Evolutionary conservation across 92 coral and sea anemone species (phyloP).

Genomic region (Phenganax stokvisi): DNA sequence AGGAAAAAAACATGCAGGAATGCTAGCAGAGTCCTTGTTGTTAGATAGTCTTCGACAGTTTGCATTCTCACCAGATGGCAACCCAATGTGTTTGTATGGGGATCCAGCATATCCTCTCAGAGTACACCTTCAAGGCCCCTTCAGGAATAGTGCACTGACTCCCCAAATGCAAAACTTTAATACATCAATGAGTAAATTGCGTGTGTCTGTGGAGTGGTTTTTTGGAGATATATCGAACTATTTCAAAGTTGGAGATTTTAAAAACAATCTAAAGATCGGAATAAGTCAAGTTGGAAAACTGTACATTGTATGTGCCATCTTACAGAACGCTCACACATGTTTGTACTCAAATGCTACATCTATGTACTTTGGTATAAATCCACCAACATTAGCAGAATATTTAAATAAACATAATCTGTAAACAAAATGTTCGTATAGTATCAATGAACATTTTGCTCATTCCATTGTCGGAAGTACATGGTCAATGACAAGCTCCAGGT

Average conservation of each 20-base stretch:
- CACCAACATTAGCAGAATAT: no score
- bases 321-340: conserved; percentile 46
- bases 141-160: conserved; percentile 38
- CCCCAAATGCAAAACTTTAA: conserved; percentile 47
- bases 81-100: conserved; percentile 54
- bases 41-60: conserved; percentile 38
- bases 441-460: no score
- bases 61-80: conserved; percentile 46
- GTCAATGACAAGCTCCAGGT: no score
- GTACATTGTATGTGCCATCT: conserved; percentile 48
- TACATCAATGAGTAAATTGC: conserved; percentile 44
- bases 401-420: no score
- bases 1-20: conserved; percentile 46
- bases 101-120: conserved; percentile 50
- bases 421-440: no score
- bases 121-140: conserved; percentile 52
- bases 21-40: conserved; percentile 48
- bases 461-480: no score
- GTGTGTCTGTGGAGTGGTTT: conserved; percentile 48
- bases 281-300: conserved; percentile 42
- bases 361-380: no score
- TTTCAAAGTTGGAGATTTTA: conserved; percentile 45
- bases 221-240: conserved; percentile 43
- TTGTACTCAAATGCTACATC: conserved; percentile 22
- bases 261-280: conserved; percentile 33